A percentile compares a stretch with the other conserved stretches of the same genome.
These are phyloP conservation scores for Linurgus olivaceus DNA, from an alignment of 2,797 vertebrate genomes.

Conservation along the genomic window DNA sequence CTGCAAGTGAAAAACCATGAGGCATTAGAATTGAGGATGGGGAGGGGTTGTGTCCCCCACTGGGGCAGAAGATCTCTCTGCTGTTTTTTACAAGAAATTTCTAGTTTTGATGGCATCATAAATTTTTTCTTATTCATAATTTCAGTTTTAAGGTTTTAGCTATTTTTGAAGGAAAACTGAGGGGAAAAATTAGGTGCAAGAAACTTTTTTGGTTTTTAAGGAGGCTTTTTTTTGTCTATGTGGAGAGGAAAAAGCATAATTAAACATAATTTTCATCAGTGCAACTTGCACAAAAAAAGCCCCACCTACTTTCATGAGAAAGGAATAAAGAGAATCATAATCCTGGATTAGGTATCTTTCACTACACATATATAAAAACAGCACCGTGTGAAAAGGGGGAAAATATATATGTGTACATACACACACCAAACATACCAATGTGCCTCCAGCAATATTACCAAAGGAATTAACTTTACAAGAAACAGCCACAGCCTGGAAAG, in stretches of 20 bases:
- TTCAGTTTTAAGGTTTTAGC: not conserved
- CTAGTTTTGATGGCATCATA: not conserved
- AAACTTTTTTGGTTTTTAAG: not conserved
- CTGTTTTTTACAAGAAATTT: not conserved
- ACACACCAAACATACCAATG: conserved; percentile 59
- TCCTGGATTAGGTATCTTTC: conserved; percentile 72
- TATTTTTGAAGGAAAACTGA: not conserved
- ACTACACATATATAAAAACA: conserved; percentile 41
- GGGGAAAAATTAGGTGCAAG: not conserved
- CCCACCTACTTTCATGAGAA: conserved; percentile 70
- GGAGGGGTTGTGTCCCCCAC: not conserved
- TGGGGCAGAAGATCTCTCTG: not conserved
- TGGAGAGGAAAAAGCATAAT: conserved; percentile 33
- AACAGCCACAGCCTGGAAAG: conserved; percentile 48
- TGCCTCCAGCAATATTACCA: conserved; percentile 53
- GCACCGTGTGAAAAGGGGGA: conserved; percentile 64
- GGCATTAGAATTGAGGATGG: not conserved
- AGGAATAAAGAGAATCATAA: conserved; percentile 57
- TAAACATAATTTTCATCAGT: conserved; percentile 53
- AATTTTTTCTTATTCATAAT: not conserved
- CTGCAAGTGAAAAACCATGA: not conserved
- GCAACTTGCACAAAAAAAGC: conserved; percentile 22
- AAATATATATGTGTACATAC: conserved; percentile 37
- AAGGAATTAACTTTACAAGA: conserved; percentile 62
- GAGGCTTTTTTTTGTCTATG: not conserved